These are phyloP conservation scores for Metellina segmentata DNA, from an alignment of 2,888 invertebrate species.

Conservation along the genomic window DNA sequence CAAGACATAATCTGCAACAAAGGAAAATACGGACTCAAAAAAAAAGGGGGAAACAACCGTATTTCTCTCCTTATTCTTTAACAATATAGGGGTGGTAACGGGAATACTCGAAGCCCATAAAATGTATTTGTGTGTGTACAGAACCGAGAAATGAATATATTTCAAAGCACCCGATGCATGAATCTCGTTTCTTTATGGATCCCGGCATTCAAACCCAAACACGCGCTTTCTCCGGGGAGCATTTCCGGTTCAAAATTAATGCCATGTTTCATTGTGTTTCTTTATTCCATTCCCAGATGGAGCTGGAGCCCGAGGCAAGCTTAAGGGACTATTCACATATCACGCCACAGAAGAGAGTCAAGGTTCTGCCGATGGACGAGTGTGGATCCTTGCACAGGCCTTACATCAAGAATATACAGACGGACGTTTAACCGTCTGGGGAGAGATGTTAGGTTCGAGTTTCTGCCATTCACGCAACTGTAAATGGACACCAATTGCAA, in stretches of 20 bases:
- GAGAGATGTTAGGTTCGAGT: background rate
- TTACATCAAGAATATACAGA: constrained; percentile 73
- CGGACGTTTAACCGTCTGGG: constrained; percentile 55
- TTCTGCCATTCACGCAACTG: background rate
- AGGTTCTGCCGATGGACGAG: constrained; percentile 71
- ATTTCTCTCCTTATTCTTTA: background rate
- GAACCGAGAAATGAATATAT: background rate
- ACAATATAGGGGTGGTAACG: background rate
- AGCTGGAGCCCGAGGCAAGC: constrained; percentile 66
- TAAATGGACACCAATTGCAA: background rate
- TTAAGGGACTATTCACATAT: constrained; percentile 75
- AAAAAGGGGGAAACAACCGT: background rate
- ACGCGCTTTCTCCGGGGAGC: too few relatives aligned
- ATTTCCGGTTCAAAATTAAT: background rate
- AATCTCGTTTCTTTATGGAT: constrained; percentile 19
- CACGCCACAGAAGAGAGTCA: constrained; percentile 75
- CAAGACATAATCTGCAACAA: constrained; percentile 22
- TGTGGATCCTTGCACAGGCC: constrained; percentile 64
- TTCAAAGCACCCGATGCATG: background rate
- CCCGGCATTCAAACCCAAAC: background rate
- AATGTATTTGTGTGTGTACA: constrained; percentile 21
- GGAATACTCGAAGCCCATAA: constrained; percentile 18
- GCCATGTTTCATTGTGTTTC: background rate
- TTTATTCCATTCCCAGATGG: constrained; percentile 55
- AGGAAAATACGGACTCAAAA: background rate